Base-by-base conservation (phyloP, 2,797 vertebrate genomes). In the Danio aesculapii region DNA sequence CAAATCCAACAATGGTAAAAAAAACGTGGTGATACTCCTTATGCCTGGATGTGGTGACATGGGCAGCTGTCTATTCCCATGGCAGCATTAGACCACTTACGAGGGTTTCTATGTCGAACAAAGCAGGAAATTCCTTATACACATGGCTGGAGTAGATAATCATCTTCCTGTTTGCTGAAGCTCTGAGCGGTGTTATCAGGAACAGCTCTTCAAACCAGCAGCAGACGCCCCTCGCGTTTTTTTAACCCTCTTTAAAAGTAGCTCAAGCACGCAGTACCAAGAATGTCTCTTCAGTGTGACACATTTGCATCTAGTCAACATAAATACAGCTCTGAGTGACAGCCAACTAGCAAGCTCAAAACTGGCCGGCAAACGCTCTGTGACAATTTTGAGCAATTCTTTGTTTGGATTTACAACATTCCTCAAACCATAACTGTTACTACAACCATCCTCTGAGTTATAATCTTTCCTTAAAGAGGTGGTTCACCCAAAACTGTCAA, bases 51-150 rank as follows among this genome's bases (percentile, higher is more conserved):
- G 61, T 7, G 10, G 9, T 16, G 39, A 49, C 21, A 43, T 30
- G 46, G 49, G 19, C 3, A 64, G 55, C 44, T 55, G 39, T 55
- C 62, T 39, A 21, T 46, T 82, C 53, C 67, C 59, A 66, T 46
- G 62, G 55, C 73, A 68, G 59, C 9, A 13, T 62, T 47, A 52
- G 44, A 79, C 59, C 68, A 87, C 88, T 88, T 88, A 89, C 88
- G 14, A 84, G 84, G 14, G 57, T 86, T 81, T 84, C 85, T 13
- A 86, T 84, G 74, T 89, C 86, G 57, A 87, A 86, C 77, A 83
- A 87, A 74, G 85, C 86, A 44, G 88, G 86, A 83, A 85, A 89
- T 73, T 89, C 88, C 84, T 86, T 89, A 74, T 85, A 87, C 2
- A 39, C 85, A 75, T 84, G 85, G 77, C 88, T 87, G 63, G 39